phyloP scores from a whole-genome alignment of 2,113 vertebrate species.

The Microcebus murinus region DNA sequence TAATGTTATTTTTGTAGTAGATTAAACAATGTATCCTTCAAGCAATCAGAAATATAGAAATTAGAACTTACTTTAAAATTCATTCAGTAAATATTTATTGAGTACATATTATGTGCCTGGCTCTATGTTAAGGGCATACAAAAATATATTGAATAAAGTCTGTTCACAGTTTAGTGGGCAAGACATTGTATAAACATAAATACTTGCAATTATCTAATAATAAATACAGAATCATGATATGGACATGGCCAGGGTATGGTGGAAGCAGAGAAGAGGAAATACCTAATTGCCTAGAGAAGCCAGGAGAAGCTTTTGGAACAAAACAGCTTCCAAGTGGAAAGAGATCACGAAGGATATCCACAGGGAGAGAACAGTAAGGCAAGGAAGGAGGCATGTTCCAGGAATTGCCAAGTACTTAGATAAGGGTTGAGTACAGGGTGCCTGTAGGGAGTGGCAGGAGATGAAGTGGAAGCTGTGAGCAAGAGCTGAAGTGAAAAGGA shows the following conservation, averaged over 20 bases:
- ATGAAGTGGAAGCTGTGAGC: not conserved
- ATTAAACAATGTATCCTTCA: not conserved
- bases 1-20: not conserved
- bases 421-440: not conserved
- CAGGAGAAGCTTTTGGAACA: not conserved
- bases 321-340: not conserved
- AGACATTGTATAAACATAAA: not conserved
- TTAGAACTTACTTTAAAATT: not conserved
- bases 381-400: not conserved
- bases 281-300: not conserved
- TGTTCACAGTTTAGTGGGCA: not conserved
- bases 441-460: not conserved
- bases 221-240: not conserved
- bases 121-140: not conserved
- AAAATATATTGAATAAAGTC: not conserved
- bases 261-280: not conserved
- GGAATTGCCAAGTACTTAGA: not conserved
- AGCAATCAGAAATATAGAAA: constrained; percentile 11
- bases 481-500: not conserved
- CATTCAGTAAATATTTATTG: not conserved
- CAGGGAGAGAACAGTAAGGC: not conserved
- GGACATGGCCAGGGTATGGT: not conserved
- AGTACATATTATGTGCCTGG: not conserved
- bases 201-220: not conserved
- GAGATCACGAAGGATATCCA: not conserved